phyloP scores from a whole-genome alignment of 2,113 vertebrate genomes.

The Xiphias gladius region DNA sequence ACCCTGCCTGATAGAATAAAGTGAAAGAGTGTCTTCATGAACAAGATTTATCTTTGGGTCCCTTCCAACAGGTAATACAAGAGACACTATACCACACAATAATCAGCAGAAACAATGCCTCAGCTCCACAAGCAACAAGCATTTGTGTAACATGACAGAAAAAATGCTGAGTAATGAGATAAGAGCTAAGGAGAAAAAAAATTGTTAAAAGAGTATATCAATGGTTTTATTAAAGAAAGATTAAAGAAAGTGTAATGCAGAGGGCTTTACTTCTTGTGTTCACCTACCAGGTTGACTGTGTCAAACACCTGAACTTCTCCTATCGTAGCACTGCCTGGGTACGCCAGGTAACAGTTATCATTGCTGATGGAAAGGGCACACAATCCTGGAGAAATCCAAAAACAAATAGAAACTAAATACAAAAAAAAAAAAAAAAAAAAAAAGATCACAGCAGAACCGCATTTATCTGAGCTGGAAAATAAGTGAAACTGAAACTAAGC shows the following conservation, averaged over 20 bases:
- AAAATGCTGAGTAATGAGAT: not conserved
- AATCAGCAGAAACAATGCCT: not conserved
- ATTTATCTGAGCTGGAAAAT: not conserved
- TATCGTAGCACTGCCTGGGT: constrained; percentile 96
- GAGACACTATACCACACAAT: too few species aligned
- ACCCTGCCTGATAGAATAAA: not conserved
- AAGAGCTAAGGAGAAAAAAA: not conserved
- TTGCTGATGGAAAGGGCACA: constrained; percentile 97
- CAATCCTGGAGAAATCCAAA: constrained; percentile 83
- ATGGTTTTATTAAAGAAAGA: not conserved
- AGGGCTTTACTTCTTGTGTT: not conserved
- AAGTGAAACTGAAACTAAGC: not conserved
- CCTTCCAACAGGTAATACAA: not conserved
- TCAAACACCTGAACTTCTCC: constrained; percentile 99
- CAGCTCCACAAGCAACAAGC: too few species aligned
- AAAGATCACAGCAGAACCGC: not conserved
- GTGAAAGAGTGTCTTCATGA: not conserved
- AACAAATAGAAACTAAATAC: not conserved
- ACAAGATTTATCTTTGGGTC: not conserved
- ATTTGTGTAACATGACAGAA: not conserved
- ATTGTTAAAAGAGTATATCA: not conserved
- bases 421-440: not conserved
- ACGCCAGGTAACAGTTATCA: constrained; percentile 97
- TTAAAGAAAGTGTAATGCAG: too few species aligned
- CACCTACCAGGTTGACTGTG: constrained; percentile 95